Conservation (phyloP, 2,888 invertebrate genomes). For the Boloria euphrosyne region DNA sequence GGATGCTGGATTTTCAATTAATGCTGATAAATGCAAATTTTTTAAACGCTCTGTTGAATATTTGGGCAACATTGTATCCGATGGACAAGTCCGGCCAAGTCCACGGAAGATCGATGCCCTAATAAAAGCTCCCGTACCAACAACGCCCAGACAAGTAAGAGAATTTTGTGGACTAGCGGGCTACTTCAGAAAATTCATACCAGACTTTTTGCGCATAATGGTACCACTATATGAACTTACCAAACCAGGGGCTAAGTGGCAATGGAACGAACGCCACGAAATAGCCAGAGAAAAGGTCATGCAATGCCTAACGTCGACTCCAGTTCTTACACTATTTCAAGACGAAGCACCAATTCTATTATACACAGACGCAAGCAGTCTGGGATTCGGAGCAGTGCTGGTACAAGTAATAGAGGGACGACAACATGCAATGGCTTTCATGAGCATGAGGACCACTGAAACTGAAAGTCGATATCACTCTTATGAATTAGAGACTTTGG, state of each 20-base stretch:
- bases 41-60: slow-evolving; percentile 45
- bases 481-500: too few species aligned
- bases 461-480: too few species aligned
- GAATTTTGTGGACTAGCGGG: slow-evolving; percentile 42
- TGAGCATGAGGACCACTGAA: too few species aligned
- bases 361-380: too few species aligned
- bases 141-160: slow-evolving; percentile 41
- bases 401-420: too few species aligned
- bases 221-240: slow-evolving; percentile 33
- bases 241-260: slow-evolving; percentile 22
- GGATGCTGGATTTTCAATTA: slow-evolving; percentile 46
- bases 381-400: too few species aligned
- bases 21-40: slow-evolving; percentile 43
- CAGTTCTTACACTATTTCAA: slow-evolving; percentile 5
- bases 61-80: slow-evolving; percentile 42
- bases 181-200: slow-evolving; percentile 36
- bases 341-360: too few species aligned
- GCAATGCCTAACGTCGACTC: slow-evolving; percentile 34
- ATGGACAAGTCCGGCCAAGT: slow-evolving; percentile 46
- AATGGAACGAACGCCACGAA: slow-evolving; percentile 32
- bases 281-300: slow-evolving; percentile 30
- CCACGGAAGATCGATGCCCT: slow-evolving; percentile 46
- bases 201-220: slow-evolving; percentile 32
- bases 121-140: slow-evolving; percentile 43
- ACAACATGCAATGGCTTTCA: too few species aligned